These are phyloP conservation scores for Epirrita christyi DNA, from an alignment of 2,888 invertebrate species.

Conservation along the genomic window DNA sequence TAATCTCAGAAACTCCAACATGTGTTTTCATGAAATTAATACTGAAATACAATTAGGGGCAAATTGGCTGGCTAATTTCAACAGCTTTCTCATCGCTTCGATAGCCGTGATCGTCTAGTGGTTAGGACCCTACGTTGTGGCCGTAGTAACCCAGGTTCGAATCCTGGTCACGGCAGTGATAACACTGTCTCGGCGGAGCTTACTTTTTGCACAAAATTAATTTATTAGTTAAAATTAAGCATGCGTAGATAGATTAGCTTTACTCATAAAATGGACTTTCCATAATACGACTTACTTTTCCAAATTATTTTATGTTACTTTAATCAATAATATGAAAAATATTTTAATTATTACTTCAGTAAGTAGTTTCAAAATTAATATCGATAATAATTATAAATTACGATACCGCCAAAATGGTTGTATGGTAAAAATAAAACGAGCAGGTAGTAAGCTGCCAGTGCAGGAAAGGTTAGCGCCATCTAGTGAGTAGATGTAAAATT, in stretches of 20 bases:
- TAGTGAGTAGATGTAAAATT: constrained; percentile 1
- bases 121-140: constrained; percentile 92
- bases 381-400: no score
- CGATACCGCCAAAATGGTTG: no score
- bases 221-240: background rate
- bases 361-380: no score
- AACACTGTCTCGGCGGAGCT: constrained; percentile 74
- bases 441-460: no score
- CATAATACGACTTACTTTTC: no score
- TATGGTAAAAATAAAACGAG: no score
- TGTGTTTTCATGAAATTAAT: background rate
- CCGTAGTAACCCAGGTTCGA: constrained; percentile 91
- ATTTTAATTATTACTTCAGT: no score
- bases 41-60: background rate
- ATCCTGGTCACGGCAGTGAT: constrained; percentile 69
- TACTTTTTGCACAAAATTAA: constrained; percentile 38
- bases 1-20: no score
- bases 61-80: constrained; percentile 83
- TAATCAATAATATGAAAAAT: no score
- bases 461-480: no score
- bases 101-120: constrained; percentile 88
- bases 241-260: background rate
- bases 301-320: no score
- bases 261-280: no score
- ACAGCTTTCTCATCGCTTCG: constrained; percentile 56